Evolutionary conservation across 2,113 vertebrate species (phyloP).

Genomic region (Cheilinus undulatus): DNA sequence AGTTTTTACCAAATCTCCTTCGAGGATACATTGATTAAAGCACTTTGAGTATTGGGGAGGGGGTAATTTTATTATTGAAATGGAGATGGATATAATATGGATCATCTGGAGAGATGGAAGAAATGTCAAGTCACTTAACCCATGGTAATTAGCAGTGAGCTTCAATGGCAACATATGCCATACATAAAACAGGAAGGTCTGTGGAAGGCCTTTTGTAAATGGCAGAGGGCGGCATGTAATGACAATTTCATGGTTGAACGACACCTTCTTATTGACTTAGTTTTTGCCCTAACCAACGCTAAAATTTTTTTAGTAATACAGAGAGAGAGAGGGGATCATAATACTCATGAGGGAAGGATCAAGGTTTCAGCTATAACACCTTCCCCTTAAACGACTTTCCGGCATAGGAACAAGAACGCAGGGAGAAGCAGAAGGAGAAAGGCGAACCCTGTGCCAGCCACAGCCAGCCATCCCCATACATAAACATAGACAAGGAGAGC

Average conservation of each 20-base stretch:
- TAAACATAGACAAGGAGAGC: conserved; percentile 65
- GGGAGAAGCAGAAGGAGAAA: conserved; percentile 17
- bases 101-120: conserved; percentile 67
- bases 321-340: conserved; percentile 53
- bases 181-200: conserved; percentile 66
- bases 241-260: conserved; percentile 74
- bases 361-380: conserved; percentile 47
- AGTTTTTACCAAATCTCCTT: conserved; percentile 51
- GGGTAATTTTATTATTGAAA: conserved; percentile 55
- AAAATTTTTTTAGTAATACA: conserved; percentile 31
- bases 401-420: conserved; percentile 32
- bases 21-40: conserved; percentile 60
- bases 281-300: conserved; percentile 47
- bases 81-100: conserved; percentile 58
- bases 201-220: conserved; percentile 58
- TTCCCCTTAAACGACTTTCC: conserved; percentile 43
- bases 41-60: conserved; percentile 21
- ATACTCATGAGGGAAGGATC: conserved; percentile 49
- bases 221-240: conserved; percentile 63
- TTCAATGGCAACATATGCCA: conserved; percentile 74
- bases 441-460: background rate
- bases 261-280: conserved; percentile 57
- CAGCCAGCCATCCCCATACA: conserved; percentile 51
- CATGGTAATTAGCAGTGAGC: conserved; percentile 74
- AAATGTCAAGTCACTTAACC: conserved; percentile 79